Base-by-base conservation (phyloP, 2,113 vertebrate genomes). In the Edolisoma coerulescens region DNA sequence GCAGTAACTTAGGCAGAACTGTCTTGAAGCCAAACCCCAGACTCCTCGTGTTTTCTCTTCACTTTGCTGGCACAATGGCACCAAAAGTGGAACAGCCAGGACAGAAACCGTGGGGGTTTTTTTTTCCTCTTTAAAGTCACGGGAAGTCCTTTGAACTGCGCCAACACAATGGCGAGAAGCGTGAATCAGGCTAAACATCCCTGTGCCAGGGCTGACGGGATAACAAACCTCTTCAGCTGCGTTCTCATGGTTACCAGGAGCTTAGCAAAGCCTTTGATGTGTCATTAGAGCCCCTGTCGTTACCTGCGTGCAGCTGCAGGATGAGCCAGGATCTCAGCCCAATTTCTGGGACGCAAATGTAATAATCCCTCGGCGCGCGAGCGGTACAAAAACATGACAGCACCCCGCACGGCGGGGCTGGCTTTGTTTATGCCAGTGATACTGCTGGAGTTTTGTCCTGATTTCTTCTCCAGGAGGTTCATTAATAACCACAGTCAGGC, bases 201-300 rank as follows among this genome's bases (percentile, higher is more conserved):
- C 95, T 96, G 27, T 96, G 82, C 87, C 84, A 50, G 85, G 85
- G 93, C 92, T 95, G 81, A 80, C 6, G 10, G 90, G 89, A 89
- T 95, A 95, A 94, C 94, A 94, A 93, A 95, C 91, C 90, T 84
- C 93, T 93, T 89, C 88, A 85, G 88, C 86, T 56, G 67, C 35
- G 83, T 97, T 97, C 95, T 96, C 93, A 96, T 97, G 96, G 95
- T 96, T 97, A 97, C 93, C 90, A 0, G 88, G 76, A 96, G 96
- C 96, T 96, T 96, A 97, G 94, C 61, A 0, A 75, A 97, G 90
- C 92, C 95, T 97, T 96, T 97, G 96, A 96, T 96, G 96, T 96
- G 93, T 95, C 96, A 96, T 97, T 96, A 96, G 95, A 93, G 92
- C 80, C 61, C 88, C 88, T 82, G 86, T 93, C 37, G 26, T 71